These are phyloP conservation scores for Dinomys branickii DNA, from an alignment of 2,113 vertebrate species.

Conservation along the genomic window DNA sequence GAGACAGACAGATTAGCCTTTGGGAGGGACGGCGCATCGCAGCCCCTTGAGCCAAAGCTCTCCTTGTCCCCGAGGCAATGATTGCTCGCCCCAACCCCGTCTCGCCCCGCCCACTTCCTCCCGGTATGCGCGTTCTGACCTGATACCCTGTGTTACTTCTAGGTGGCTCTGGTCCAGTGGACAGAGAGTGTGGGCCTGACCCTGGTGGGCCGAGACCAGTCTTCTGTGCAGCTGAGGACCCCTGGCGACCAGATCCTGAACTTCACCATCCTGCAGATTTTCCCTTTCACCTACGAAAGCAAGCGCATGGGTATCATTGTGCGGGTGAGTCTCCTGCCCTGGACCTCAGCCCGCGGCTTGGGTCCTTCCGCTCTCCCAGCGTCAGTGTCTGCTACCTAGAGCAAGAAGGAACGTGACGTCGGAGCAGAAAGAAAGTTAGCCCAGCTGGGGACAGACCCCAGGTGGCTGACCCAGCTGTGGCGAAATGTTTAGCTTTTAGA, in stretches of 20 bases:
- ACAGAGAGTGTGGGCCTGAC: slow-evolving; percentile 97
- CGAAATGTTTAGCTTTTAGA: not conserved
- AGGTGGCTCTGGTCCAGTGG: slow-evolving; percentile 99
- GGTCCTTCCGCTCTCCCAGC: fast-evolving
- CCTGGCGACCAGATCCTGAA: slow-evolving; percentile 98
- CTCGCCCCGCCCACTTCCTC: fast-evolving
- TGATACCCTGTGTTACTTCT: slow-evolving; percentile 43
- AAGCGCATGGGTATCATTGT: slow-evolving; percentile 99
- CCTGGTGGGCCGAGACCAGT: slow-evolving; percentile 96
- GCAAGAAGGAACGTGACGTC: fast-evolving
- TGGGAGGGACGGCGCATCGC: fast-evolving
- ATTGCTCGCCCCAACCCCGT: not conserved
- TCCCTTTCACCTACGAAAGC: slow-evolving; percentile 99
- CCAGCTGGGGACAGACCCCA: fast-evolving
- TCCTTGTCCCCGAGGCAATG: not conserved
- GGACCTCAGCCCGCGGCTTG: not conserved
- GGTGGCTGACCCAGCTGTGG: not conserved
- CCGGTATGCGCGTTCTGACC: slow-evolving; percentile 51
- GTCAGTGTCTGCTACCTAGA: fast-evolving
- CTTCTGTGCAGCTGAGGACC: slow-evolving; percentile 98
- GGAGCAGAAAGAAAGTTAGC: not conserved
- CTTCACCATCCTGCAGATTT: slow-evolving; percentile 98
- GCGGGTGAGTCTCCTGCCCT: slow-evolving; percentile 86
- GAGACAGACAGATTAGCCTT: not conserved
- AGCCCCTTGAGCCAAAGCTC: not conserved